phyloP scores from a whole-genome alignment of 2,113 vertebrate genomes.

The Pseudonaja textilis region DNA sequence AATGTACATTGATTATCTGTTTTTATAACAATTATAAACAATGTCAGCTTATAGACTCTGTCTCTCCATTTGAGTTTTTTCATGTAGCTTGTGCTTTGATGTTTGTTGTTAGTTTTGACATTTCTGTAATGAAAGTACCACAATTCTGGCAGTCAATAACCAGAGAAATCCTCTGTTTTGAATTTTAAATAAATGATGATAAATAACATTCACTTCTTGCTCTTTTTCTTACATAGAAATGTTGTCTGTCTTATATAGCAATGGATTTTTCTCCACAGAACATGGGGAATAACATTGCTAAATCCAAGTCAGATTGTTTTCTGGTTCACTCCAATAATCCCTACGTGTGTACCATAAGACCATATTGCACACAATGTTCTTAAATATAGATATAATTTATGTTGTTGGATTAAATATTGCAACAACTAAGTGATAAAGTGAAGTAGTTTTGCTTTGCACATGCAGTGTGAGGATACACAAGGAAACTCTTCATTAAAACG shows the following conservation, averaged over 20 bases:
- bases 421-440: conserved; percentile 69
- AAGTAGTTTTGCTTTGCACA: conserved; percentile 76
- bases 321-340: conserved; percentile 67
- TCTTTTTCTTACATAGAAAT: conserved; percentile 68
- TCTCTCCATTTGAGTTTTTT: conserved; percentile 68
- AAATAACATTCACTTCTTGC: conserved; percentile 70
- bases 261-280: conserved; percentile 69
- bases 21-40: conserved; percentile 74
- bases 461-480: conserved; percentile 74
- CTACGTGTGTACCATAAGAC: conserved; percentile 67
- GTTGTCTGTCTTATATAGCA: conserved; percentile 75
- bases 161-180: conserved; percentile 60
- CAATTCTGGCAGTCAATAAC: conserved; percentile 76
- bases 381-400: conserved; percentile 76
- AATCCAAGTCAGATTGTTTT: conserved; percentile 68
- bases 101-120: conserved; percentile 50
- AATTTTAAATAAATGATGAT: conserved; percentile 69
- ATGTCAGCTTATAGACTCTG: conserved; percentile 70
- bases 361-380: conserved; percentile 77
- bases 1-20: conserved; percentile 75
- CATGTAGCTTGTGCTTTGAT: conserved; percentile 78
- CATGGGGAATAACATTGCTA: conserved; percentile 67
- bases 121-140: conserved; percentile 74
- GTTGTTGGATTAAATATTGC: conserved; percentile 76
- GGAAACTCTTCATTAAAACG: conserved; percentile 69